Conservation (phyloP, 2,797 vertebrate species). For the Petrocephalus schoutedeni region DNA sequence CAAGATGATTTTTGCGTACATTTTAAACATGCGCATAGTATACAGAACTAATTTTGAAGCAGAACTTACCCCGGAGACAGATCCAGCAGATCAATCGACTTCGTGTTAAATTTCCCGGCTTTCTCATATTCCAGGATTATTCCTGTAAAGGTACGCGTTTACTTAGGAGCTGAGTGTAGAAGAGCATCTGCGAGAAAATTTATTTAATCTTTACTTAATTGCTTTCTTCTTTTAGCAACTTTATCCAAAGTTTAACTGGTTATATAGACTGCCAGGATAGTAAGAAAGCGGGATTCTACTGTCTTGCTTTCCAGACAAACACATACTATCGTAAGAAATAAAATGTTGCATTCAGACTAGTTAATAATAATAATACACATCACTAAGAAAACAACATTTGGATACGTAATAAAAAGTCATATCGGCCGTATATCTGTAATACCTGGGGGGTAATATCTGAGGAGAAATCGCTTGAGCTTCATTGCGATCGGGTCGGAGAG, state of each 20-base stretch:
- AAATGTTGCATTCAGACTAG: not conserved
- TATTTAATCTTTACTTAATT: not conserved
- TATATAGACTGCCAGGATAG: not conserved
- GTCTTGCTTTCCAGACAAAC: not conserved
- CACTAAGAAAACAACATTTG: not conserved
- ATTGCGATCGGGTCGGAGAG: slow-evolving; percentile 32
- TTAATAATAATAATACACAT: not conserved
- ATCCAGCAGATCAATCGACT: slow-evolving; percentile 65
- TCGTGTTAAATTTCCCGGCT: slow-evolving; percentile 57
- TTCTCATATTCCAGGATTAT: slow-evolving; percentile 69
- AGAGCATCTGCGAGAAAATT: not conserved
- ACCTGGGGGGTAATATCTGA: slow-evolving; percentile 71
- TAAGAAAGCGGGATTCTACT: not conserved
- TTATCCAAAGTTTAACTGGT: not conserved
- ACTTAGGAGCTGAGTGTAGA: not conserved
- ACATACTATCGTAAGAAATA: not conserved
- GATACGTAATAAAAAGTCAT: not conserved
- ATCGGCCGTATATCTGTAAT: not conserved
- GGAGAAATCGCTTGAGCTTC: slow-evolving; percentile 59
- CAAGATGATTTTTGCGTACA: not conserved
- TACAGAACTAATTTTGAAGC: not conserved
- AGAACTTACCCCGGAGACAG: slow-evolving; percentile 38
- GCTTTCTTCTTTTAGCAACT: not conserved
- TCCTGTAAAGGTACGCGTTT: slow-evolving; percentile 40
- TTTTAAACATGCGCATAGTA: not conserved